A percentile compares a stretch with the other conserved stretches of the same genome.
Evolutionary conservation across 2,113 vertebrate genomes (phyloP).

Genomic region (Nanorana parkeri): DNA sequence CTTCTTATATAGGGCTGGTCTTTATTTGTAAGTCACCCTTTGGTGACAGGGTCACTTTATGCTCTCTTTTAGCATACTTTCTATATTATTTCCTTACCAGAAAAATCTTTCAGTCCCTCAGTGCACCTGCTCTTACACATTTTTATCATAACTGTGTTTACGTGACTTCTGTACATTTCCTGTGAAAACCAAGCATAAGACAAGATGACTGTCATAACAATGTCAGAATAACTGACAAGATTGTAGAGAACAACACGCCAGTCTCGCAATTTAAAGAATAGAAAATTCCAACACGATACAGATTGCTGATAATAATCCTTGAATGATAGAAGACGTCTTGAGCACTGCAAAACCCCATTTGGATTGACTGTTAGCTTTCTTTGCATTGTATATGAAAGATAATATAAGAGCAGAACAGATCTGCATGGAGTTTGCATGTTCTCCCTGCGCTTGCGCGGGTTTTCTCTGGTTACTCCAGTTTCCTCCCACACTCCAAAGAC

Average conservation of each 20-base stretch:
- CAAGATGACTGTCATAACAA: constrained; percentile 39
- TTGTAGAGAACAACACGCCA: background rate
- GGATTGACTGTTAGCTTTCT: background rate
- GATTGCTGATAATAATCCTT: background rate
- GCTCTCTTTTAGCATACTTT: too few relatives aligned
- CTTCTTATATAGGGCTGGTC: too few relatives aligned
- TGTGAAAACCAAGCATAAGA: background rate
- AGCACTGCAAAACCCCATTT: background rate
- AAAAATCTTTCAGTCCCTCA: background rate
- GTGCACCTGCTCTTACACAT: background rate
- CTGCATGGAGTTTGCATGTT: too few relatives aligned
- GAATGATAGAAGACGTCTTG: background rate
- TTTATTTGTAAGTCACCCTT: too few relatives aligned
- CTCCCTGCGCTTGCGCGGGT: too few relatives aligned
- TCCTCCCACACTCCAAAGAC: too few relatives aligned
- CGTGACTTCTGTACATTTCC: background rate
- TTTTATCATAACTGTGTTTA: background rate
- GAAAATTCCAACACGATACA: background rate
- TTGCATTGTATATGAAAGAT: background rate
- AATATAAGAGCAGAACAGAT: background rate
- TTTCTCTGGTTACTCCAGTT: too few relatives aligned
- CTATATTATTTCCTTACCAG: background rate
- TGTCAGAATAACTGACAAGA: constrained; percentile 27
- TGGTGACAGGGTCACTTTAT: too few relatives aligned
- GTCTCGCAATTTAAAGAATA: constrained; percentile 2